phyloP scores from a whole-genome alignment of 2,113 vertebrate species.

The Trochalopteron elliotii region DNA sequence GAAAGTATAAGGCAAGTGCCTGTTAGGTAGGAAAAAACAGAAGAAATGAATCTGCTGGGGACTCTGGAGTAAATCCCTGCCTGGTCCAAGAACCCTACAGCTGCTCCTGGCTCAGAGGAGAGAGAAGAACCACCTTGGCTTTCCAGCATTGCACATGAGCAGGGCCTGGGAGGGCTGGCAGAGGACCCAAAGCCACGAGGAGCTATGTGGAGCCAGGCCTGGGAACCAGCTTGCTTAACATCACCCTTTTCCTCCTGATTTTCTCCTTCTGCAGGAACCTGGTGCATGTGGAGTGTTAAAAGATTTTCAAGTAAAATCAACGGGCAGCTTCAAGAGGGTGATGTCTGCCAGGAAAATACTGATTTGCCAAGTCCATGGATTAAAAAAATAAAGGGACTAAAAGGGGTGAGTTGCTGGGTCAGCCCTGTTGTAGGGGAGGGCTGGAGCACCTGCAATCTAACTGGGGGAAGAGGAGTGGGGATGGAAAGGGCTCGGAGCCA shows the following conservation, averaged over 20 bases:
- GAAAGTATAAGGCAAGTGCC: not conserved
- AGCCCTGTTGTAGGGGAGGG: not conserved
- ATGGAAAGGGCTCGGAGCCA: not conserved
- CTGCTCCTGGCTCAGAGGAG: not conserved
- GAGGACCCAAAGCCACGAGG: not conserved
- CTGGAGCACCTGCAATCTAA: slow-evolving; percentile 67
- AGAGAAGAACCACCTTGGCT: not conserved
- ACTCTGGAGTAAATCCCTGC: not conserved
- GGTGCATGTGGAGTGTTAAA: rapidly evolving
- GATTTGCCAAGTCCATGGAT: not conserved
- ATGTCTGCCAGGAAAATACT: not conserved
- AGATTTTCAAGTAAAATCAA: not conserved
- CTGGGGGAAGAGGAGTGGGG: not conserved
- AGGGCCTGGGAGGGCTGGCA: not conserved
- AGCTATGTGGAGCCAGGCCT: not conserved
- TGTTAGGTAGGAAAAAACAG: not conserved
- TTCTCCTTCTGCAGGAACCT: not conserved
- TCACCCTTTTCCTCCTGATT: not conserved
- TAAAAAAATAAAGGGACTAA: not conserved
- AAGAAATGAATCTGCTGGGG: not conserved
- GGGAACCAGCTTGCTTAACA: not conserved
- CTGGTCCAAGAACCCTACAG: not conserved
- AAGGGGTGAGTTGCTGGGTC: slow-evolving; percentile 28
- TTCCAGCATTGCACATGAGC: not conserved
- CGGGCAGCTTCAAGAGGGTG: not conserved